Base-by-base conservation (phyloP, 2,113 vertebrate genomes). In the Drymodes brunneopygia region DNA sequence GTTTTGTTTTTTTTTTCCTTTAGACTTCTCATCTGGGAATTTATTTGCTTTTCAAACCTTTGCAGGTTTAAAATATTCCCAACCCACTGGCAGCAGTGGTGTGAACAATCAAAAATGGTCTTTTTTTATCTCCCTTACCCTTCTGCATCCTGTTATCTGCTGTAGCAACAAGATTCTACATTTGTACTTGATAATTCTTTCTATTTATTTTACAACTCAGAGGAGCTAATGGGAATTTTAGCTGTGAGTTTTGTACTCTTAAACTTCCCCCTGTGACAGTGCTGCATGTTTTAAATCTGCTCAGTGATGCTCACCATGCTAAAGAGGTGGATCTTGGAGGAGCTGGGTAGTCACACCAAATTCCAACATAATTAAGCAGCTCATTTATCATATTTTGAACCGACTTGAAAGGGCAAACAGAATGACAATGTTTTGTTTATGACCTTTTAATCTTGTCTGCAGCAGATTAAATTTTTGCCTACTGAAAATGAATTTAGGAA, bases 381-480 rank as follows among this genome's bases (percentile, higher is more conserved):
- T 91, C 71, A 33, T 90, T 45, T 9, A 44, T 86, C 65, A 20
- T 56, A 54, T 57, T 92, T 67, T 31, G 73, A 79, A 60, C 66
- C 78, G 1, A 92, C 79, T 92, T 75, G 29, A 88, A 96, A 97
- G 91, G 89, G 69, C 66, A 72, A 71, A 75, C 11, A 57, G 86
- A 91, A 78, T 78, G 77, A 57, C 88, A 81, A 1, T 50, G 72
- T 80, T 95, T 88, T 92, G 75, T 92, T 94, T 87, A 86, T 96
- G 93, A 92, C 92, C 94, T 96, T 97, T 96, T 96, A 94, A 92
- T 95, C 90, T 91, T 56, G 81, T 96, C 93, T 86, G 15, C 53
- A 42, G 70, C 79, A 94, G 94, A 95, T 97, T 96, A 80, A 61
- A 74, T 95, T 92, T 92, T 92, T 73, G 69, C 64, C 58, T 36